Base-by-base conservation (phyloP, 1,140 invertebrate genomes). In the Drosophila serrata region DNA sequence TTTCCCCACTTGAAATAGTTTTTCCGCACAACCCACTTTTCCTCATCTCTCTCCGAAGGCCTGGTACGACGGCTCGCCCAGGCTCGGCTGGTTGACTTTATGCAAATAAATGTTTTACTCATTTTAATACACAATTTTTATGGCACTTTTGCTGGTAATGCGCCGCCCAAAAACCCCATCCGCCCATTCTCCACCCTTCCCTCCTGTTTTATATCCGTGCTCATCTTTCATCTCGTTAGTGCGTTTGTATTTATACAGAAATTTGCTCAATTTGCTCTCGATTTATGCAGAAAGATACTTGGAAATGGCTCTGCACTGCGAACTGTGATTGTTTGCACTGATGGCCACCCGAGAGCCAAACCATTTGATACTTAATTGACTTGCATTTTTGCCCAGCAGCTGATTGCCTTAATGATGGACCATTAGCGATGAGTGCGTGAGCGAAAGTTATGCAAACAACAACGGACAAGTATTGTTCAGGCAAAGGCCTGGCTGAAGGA, bases 101-200 rank as follows among this genome's bases (percentile, higher is more conserved):
- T 88, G 85, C 86, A 90, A 88, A 88, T 84, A 88, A 88, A 87
- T 87, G 84, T 88, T 88, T 90, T 90, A 88, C 81, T 90, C 85
- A 88, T 88, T 88, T 88, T 90, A 88, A 88, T 90, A 88, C 86
- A 90, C 78, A 88, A 88, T 90, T 88, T 90, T 90, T 85, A 88
- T 88, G 85, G 81, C 85, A 90, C 74, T 90, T 76, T 88, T 75
- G 77, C 76, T 73, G 84, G 76, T 82, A 80, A 87, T 88, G 84
- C 79, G 62, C 58, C 53, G 63, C 73, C 73, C 64, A 68, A 53
- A 53, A 75, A 45, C 76, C 49, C 56, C 61, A 40, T 22, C 19
- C 12, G n/a, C 15, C 72, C n/a, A n/a, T 37, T 13, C 35, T 33
- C 4, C 3, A 8, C 27, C 48, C 33, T 43, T 35, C 19, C 35